phyloP scores from a whole-genome alignment of 1,140 invertebrate genomes.

The Dufourea novaeangliae region DNA sequence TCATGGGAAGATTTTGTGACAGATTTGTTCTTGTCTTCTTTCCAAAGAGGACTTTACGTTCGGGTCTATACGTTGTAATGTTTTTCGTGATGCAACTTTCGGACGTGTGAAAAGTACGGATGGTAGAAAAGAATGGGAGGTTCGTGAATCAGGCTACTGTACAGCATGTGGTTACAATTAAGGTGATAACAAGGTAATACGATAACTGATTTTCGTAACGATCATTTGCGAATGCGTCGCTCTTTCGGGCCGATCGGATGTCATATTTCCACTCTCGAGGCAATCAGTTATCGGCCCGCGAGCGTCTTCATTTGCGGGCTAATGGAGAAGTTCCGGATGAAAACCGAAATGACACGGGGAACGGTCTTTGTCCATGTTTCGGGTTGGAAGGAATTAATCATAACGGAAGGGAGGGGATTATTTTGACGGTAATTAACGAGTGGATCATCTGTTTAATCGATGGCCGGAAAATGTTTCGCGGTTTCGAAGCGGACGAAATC shows the following conservation, averaged over 20 bases:
- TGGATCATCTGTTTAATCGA: conserved; percentile 30
- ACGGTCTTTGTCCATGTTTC: conserved; percentile 14
- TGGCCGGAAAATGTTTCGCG: conserved; percentile 11
- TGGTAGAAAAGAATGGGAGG: no score
- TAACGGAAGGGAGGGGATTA: conserved; percentile 45
- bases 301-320: conserved; percentile 5
- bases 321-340: conserved; percentile 1
- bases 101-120: no score
- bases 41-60: no score
- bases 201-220: not conserved
- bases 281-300: conserved; percentile 1
- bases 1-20: not conserved
- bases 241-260: not conserved
- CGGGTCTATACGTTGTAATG: no score
- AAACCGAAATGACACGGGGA: conserved; percentile 47
- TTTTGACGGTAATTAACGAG: conserved; percentile 41
- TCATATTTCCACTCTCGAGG: not conserved
- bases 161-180: no score
- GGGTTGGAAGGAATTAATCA: conserved; percentile 15
- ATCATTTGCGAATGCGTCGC: not conserved
- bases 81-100: no score
- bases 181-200: no score
- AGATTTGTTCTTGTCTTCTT: no score
- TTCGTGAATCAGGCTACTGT: no score
- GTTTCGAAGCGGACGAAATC: not conserved